Percentiles rank a stretch among this genome's conserved stretches.
Evolutionary conservation across 2,888 invertebrate genomes (phyloP).

Genomic region (Monoplex corrugatus): DNA sequence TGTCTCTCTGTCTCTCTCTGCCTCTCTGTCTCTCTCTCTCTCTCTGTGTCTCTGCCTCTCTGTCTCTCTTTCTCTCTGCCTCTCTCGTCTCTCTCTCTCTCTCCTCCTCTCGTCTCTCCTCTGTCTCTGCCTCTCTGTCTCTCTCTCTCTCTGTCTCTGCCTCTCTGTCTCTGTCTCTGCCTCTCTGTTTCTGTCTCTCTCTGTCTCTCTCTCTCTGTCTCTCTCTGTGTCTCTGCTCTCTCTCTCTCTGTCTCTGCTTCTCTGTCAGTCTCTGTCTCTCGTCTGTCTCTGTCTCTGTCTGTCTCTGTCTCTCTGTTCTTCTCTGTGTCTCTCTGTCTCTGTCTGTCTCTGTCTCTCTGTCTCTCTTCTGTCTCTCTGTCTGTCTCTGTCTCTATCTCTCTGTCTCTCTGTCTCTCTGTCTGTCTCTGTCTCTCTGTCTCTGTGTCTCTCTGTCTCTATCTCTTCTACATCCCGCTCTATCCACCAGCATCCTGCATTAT

Average conservation of each 20-base stretch:
- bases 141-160: slow-evolving; percentile 5
- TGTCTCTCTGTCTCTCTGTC: too few species aligned
- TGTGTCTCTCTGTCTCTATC: too few species aligned
- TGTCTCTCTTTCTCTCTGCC: neutral
- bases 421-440: too few species aligned
- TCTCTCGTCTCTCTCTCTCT: too few species aligned
- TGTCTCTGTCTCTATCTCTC: too few species aligned
- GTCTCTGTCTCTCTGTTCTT: neutral
- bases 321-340: too few species aligned
- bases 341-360: too few species aligned
- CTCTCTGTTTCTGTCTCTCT: slow-evolving; percentile 16
- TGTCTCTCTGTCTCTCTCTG: slow-evolving; percentile 14
- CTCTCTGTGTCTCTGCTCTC: neutral
- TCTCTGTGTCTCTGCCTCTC: too few species aligned
- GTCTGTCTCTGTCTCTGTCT: neutral
- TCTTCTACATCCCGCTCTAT: too few species aligned
- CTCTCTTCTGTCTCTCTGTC: too few species aligned
- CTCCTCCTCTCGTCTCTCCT: neutral
- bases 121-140: neutral
- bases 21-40: slow-evolving; percentile 14
- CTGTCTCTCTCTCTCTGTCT: neutral
- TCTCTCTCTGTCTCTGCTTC: neutral
- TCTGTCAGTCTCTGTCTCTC: neutral
- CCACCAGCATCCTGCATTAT: too few species aligned
- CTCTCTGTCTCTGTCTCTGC: neutral